A percentile compares a stretch with the other conserved stretches of the same genome.
Conservation (phyloP, 2,888 invertebrate species). For the Pammene aurita region DNA sequence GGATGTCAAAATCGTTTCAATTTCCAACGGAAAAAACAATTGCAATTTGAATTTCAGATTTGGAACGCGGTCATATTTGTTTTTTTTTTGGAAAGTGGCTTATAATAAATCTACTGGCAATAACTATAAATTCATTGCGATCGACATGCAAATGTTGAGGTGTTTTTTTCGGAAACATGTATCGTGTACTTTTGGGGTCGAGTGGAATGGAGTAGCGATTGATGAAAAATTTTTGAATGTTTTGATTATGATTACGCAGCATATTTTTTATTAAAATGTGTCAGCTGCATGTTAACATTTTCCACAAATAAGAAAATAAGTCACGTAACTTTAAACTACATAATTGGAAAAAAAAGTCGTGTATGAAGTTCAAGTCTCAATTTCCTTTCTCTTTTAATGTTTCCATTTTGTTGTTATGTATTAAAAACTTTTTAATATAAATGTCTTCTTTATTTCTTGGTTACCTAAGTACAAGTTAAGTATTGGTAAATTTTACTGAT, state of each 20-base stretch:
- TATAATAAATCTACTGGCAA: slow-evolving; percentile 79
- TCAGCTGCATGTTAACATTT: no score
- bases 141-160: slow-evolving; percentile 81
- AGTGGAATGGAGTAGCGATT: slow-evolving; percentile 53
- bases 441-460: no score
- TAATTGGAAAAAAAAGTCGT: no score
- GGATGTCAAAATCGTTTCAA: slow-evolving; percentile 81
- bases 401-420: no score
- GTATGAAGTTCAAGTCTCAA: no score
- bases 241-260: neutral
- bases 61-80: slow-evolving; percentile 73
- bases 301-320: no score
- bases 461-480: no score
- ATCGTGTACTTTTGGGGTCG: slow-evolving; percentile 64
- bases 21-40: slow-evolving; percentile 77
- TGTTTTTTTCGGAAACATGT: slow-evolving; percentile 74
- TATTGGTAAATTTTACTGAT: no score
- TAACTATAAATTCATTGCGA: slow-evolving; percentile 83
- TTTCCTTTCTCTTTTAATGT: no score
- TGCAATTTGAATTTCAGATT: slow-evolving; percentile 80
- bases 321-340: no score
- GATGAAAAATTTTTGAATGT: neutral
- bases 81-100: slow-evolving; percentile 77
- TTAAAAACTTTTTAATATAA: no score
- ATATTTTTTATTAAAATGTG: no score